A percentile compares a stretch with the other conserved stretches of the same genome.
Conservation (phyloP, 2,888 invertebrate genomes). For the Smittia sp. region DNA sequence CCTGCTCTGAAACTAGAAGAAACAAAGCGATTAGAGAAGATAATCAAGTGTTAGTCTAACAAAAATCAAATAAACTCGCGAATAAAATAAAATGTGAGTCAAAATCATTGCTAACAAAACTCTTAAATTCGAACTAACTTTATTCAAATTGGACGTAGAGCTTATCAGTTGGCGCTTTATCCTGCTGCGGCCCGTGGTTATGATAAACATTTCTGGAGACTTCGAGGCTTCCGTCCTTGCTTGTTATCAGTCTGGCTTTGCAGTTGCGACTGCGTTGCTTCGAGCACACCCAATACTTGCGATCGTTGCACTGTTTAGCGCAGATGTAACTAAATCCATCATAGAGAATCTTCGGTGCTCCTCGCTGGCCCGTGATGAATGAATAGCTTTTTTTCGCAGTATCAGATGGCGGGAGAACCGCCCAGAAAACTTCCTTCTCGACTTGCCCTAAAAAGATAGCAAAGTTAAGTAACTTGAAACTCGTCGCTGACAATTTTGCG, state of each 20-base stretch:
- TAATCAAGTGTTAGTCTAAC: too few species aligned
- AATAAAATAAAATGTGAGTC: neutral
- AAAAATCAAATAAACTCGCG: too few species aligned
- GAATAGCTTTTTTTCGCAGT: slow-evolving; percentile 41
- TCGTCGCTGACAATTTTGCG: slow-evolving; percentile 1
- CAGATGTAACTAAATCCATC: slow-evolving; percentile 48
- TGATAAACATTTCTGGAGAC: slow-evolving; percentile 47
- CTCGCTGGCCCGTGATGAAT: slow-evolving; percentile 48
- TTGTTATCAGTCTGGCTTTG: slow-evolving; percentile 49
- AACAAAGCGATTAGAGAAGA: too few species aligned
- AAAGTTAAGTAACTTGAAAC: too few species aligned
- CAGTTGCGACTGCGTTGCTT: slow-evolving; percentile 49
- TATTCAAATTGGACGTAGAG: neutral
- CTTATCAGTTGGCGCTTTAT: neutral
- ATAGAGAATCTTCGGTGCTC: slow-evolving; percentile 48
- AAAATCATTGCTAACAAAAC: neutral
- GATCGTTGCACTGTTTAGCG: slow-evolving; percentile 47
- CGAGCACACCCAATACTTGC: slow-evolving; percentile 50
- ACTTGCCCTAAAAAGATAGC: neutral
- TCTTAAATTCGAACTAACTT: slow-evolving; percentile 13
- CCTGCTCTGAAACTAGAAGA: too few species aligned
- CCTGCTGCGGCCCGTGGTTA: slow-evolving; percentile 45
- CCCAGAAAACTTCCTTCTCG: slow-evolving; percentile 17
- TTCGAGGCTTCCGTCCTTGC: slow-evolving; percentile 46
- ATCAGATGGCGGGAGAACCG: slow-evolving; percentile 4